Conservation (phyloP, 1,140 invertebrate species). For the Cardiocondyla obscurior region DNA sequence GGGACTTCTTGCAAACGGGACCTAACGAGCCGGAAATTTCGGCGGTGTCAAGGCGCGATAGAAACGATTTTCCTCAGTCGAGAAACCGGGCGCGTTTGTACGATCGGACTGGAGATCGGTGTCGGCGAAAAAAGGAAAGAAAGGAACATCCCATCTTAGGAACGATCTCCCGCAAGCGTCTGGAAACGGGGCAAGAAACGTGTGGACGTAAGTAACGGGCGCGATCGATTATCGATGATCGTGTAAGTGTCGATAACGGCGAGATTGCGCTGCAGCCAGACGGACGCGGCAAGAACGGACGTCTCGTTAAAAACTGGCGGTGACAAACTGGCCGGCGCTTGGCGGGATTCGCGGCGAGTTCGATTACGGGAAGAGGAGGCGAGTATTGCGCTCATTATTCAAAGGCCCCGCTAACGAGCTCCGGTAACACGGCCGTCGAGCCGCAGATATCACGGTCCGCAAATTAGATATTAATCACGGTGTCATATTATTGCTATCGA, state of each 20-base stretch:
- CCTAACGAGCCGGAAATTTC: constrained; percentile 38
- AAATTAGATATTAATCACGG: constrained; percentile 13
- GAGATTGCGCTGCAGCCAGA: constrained; percentile 25
- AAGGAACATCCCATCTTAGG: neutral
- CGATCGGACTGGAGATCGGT: neutral
- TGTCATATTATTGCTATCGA: neutral
- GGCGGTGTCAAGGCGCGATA: constrained; percentile 5
- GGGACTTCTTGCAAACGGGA: constrained; percentile 12
- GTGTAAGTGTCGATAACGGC: constrained; percentile 40
- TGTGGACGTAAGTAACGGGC: constrained; percentile 22
- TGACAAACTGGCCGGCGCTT: constrained; percentile 25
- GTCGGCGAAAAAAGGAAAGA: too few relatives aligned
- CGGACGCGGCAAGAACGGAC: constrained; percentile 5
- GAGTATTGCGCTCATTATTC: constrained; percentile 9
- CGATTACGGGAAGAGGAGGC: neutral
- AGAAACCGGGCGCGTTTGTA: constrained; percentile 13
- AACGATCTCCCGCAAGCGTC: constrained; percentile 34
- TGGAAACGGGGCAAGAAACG: constrained; percentile 47
- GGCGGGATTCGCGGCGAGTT: neutral
- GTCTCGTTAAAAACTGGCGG: constrained; percentile 26
- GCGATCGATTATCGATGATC: constrained; percentile 47
- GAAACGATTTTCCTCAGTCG: constrained; percentile 2
- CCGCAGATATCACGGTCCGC: neutral
- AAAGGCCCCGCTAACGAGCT: neutral
- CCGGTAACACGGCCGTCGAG: neutral